These are phyloP conservation scores for Telmatherina bonti DNA, from an alignment of 2,797 vertebrate species.

Conservation along the genomic window DNA sequence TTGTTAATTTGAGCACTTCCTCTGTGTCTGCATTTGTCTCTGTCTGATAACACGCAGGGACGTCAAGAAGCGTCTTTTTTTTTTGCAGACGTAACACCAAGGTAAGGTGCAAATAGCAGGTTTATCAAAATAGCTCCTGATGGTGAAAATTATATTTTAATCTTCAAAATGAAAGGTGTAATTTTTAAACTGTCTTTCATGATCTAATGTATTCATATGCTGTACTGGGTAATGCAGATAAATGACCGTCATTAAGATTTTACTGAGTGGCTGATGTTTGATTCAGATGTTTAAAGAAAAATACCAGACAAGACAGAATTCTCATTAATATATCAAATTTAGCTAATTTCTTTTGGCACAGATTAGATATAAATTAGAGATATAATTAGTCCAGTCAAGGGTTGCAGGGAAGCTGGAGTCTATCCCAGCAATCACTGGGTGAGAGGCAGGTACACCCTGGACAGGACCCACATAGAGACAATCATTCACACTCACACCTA, in stretches of 20 bases:
- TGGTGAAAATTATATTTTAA: slow-evolving; percentile 3
- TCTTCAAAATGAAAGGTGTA: not conserved
- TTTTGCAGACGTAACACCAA: not conserved
- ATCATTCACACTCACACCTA: too few relatives aligned
- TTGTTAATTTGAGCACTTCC: slow-evolving; percentile 49
- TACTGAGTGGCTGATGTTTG: not conserved
- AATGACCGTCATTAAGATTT: not conserved
- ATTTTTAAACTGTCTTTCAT: not conserved
- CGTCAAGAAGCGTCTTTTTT: not conserved
- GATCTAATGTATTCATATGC: not conserved
- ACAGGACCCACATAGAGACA: too few relatives aligned
- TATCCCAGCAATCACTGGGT: too few relatives aligned
- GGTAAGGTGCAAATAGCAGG: not conserved
- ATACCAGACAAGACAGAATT: not conserved
- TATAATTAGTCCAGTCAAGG: too few relatives aligned
- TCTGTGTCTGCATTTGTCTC: slow-evolving; percentile 48
- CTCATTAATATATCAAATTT: not conserved
- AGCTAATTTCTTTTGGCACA: not conserved
- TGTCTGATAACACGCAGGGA: slow-evolving; percentile 15
- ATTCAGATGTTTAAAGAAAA: not conserved
- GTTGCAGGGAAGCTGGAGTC: too few relatives aligned
- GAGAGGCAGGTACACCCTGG: too few relatives aligned
- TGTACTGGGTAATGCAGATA: not conserved
- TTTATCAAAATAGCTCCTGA: not conserved
- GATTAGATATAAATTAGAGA: not conserved